Evolutionary conservation across 53 echinoderm and acorn worm genomes (phyloP), one percentile per base, ranked within the genome.

Genomic region (Actinopyga echinites): DNA sequence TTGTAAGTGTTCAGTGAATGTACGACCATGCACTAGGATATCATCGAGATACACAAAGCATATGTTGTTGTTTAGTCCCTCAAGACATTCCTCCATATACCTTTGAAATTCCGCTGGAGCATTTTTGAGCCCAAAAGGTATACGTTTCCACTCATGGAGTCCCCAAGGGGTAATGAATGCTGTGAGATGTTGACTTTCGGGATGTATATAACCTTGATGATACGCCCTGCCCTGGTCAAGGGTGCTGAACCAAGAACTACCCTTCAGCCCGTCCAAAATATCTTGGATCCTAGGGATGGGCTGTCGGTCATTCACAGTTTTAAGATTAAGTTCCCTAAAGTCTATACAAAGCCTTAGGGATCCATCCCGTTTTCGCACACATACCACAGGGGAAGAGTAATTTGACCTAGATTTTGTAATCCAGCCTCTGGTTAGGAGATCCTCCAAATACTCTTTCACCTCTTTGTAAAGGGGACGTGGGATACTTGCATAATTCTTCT

Each of bases 311-410:
- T 86, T 84, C 19, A 91, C 58, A 3, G 91, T 95, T 60, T 95
- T 95, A 0, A 34, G 49, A 63, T 91, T 91, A 8, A 94, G 68
- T 17, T 79, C 87, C 8, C 91, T 49, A 57, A 86, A 91, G 31
- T 94, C 89, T 6, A 84, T 57, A 34, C 91, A 94, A 21, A 93
- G 79, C 21, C 90, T 82, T 3, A 94, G 59, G 11, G 78, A 57
- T 26, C 94, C 91, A 81, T 91, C 94, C 33, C 89, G 86, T 58
- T 94, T 91, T n/a, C 91, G 33, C 1, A 92, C 92, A 73, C 95
- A 95, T 22, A 95, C 95, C 5, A 95, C 82, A 9, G 91, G 95
- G 4, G 91, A 89, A 0, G 95, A 74, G 56, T 94, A 91, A 5
- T 86, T 65, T 7, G 89, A 91, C 43, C 83, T 36, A 6, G 89